phyloP scores from a whole-genome alignment of 2,113 vertebrate species.

The Fulmarus glacialis region DNA sequence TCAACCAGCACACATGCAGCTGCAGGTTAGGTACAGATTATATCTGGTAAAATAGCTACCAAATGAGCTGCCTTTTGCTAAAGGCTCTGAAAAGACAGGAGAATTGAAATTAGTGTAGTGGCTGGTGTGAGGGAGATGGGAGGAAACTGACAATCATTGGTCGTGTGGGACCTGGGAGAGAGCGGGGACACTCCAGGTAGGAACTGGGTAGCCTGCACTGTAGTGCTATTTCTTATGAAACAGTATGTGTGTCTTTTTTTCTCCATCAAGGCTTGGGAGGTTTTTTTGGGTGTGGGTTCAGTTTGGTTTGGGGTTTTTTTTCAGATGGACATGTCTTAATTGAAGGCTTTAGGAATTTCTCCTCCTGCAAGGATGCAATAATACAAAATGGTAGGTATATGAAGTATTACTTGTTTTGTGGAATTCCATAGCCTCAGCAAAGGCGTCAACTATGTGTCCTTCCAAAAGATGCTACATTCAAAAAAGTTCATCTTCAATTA shows the following conservation, averaged over 20 bases:
- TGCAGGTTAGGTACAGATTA: neutral
- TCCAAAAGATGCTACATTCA: neutral
- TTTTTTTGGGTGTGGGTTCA: neutral
- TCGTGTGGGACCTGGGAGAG: neutral
- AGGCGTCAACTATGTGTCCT: neutral
- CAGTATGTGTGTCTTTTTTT: neutral
- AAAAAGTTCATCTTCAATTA: neutral
- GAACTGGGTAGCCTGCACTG: neutral
- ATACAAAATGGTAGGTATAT: neutral
- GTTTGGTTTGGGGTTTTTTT: neutral
- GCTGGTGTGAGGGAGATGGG: neutral
- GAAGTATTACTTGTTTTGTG: neutral
- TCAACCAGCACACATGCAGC: neutral
- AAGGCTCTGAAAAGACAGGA: neutral
- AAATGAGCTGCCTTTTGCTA: neutral
- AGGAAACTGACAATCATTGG: too few relatives aligned
- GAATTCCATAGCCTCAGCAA: neutral
- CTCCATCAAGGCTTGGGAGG: neutral
- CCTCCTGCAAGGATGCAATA: neutral
- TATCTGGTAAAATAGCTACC: neutral
- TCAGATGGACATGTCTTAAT: neutral
- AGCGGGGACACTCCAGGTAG: too few relatives aligned
- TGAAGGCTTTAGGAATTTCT: neutral
- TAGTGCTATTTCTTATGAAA: neutral
- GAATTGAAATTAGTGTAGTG: too few relatives aligned